Percentiles rank a stretch among this genome's conserved stretches.
These are phyloP conservation scores for Empidonax traillii DNA, from an alignment of 2,113 vertebrate species.

Conservation along the genomic window DNA sequence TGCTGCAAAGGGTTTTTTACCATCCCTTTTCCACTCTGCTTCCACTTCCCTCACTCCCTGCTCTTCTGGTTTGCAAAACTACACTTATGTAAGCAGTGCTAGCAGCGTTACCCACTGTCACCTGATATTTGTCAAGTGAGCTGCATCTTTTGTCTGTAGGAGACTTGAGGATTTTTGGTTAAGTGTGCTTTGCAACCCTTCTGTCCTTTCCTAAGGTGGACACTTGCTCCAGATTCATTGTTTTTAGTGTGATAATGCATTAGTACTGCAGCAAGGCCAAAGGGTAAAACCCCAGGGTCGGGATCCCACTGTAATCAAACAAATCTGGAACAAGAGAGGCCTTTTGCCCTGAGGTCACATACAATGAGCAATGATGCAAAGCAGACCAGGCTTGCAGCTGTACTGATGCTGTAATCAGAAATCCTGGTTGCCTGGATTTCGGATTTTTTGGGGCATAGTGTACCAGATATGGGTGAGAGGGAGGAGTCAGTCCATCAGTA, in stretches of 20 bases:
- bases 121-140: background rate
- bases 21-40: background rate
- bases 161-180: background rate
- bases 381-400: background rate
- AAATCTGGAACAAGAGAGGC: background rate
- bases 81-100: background rate
- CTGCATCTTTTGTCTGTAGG: background rate
- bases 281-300: background rate
- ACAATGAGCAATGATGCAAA: fast-evolving
- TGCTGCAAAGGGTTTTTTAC: background rate
- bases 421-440: background rate
- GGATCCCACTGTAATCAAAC: background rate
- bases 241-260: background rate
- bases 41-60: background rate
- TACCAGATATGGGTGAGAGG: background rate
- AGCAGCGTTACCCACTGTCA: background rate
- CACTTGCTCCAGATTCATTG: background rate
- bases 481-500: background rate
- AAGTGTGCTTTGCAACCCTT: background rate
- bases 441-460: background rate
- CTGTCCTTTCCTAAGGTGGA: background rate
- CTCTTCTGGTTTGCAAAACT: background rate
- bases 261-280: background rate
- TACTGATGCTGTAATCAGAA: background rate
- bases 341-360: background rate